Conservation (phyloP, 2,113 vertebrate species). For the Suricata suricatta region DNA sequence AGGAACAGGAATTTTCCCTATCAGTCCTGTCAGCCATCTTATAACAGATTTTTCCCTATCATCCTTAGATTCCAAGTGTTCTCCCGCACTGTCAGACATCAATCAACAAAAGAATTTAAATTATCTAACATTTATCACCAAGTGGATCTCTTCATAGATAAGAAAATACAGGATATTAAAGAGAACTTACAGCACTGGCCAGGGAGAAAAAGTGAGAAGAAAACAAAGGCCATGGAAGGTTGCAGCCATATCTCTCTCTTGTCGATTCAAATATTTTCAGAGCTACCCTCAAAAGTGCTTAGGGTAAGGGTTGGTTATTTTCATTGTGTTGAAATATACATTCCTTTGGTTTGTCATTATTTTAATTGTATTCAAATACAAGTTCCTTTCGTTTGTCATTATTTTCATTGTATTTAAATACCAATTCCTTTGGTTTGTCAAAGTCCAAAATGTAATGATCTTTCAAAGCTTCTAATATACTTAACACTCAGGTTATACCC, state of each 20-base stretch:
- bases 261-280: background rate
- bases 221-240: background rate
- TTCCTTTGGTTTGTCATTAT: background rate
- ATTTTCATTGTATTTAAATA: too few species aligned
- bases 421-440: background rate
- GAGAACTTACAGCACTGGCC: background rate
- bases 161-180: background rate
- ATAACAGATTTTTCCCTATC: too few species aligned
- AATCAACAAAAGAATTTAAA: background rate
- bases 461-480: slow-evolving; percentile 7
- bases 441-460: slow-evolving; percentile 35
- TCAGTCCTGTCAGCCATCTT: too few species aligned
- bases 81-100: background rate
- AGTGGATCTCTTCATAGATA: background rate
- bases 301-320: background rate
- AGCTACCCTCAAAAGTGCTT: background rate
- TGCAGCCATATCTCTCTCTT: background rate
- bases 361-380: too few species aligned
- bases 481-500: background rate
- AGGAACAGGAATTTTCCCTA: too few species aligned
- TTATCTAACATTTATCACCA: background rate
- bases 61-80: background rate
- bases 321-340: background rate
- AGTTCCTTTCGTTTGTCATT: background rate
- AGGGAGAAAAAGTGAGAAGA: background rate